Evolutionary conservation across 2,888 invertebrate species (phyloP).

Genomic region (Campoplex nolae): DNA sequence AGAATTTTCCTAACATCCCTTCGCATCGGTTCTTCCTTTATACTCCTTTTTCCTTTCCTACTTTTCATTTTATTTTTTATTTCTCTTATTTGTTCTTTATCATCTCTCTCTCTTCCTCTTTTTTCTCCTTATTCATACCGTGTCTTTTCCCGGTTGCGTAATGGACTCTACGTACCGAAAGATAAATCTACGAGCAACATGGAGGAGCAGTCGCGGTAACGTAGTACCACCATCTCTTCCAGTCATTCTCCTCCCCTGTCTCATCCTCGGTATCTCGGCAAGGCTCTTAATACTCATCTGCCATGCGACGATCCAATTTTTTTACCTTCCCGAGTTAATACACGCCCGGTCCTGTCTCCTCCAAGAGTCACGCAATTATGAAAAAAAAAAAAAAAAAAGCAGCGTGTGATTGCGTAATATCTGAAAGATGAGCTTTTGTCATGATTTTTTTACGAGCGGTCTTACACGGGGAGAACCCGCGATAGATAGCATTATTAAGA

Average conservation of each 20-base stretch:
- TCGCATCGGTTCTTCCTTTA: slow-evolving; percentile 51
- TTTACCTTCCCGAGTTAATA: slow-evolving; percentile 26
- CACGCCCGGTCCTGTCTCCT: slow-evolving; percentile 1
- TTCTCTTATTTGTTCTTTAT: slow-evolving; percentile 1
- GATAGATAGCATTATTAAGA: not conserved
- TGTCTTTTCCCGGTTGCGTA: slow-evolving; percentile 44
- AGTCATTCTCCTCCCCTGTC: not conserved
- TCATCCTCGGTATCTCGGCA: not conserved
- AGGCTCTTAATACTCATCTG: slow-evolving; percentile 48
- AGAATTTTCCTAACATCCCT: slow-evolving; percentile 48
- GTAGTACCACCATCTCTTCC: not conserved
- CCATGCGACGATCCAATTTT: slow-evolving; percentile 58
- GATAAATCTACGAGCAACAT: slow-evolving; percentile 59
- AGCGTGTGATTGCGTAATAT: slow-evolving; percentile 1
- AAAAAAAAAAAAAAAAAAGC: not conserved
- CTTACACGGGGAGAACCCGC: not conserved
- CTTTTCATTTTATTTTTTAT: not conserved
- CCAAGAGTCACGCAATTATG: slow-evolving; percentile 21
- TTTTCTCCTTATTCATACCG: not conserved
- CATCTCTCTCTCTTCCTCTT: not conserved
- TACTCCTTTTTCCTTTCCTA: slow-evolving; percentile 27
- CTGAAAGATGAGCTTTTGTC: slow-evolving; percentile 1
- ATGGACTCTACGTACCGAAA: slow-evolving; percentile 56
- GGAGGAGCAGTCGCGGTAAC: slow-evolving; percentile 33
- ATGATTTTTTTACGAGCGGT: not conserved